These are phyloP conservation scores for Athene noctua DNA, from an alignment of 2,113 vertebrate genomes.

Conservation along the genomic window DNA sequence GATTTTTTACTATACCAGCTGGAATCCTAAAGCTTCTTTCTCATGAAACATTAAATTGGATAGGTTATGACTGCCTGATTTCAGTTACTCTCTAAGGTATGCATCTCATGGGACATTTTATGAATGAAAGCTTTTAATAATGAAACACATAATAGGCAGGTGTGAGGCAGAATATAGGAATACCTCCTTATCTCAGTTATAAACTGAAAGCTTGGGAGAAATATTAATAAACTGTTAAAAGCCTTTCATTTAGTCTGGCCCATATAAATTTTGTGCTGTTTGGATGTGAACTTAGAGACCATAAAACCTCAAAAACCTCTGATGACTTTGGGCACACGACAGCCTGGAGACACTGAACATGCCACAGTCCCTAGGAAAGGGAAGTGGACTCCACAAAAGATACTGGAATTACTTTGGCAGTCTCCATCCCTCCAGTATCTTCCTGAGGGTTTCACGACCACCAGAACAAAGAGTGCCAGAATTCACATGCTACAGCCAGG, in stretches of 20 bases:
- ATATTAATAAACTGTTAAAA: neutral
- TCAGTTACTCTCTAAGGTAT: conserved; percentile 17
- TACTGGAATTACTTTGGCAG: neutral
- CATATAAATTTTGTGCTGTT: neutral
- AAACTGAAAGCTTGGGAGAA: conserved; percentile 4
- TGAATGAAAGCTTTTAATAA: conserved; percentile 1
- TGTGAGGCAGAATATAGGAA: conserved; percentile 20
- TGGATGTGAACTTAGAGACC: neutral
- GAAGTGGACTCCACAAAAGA: neutral
- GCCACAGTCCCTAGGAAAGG: neutral
- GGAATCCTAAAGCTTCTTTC: conserved; percentile 25
- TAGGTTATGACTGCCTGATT: conserved; percentile 38
- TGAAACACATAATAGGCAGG: conserved; percentile 50
- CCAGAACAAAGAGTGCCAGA: neutral
- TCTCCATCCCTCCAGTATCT: neutral
- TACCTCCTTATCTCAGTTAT: neutral
- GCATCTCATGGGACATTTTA: conserved; percentile 4
- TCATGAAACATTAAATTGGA: conserved; percentile 19
- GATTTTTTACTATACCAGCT: conserved; percentile 31
- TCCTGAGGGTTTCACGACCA: neutral
- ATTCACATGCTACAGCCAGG: neutral
- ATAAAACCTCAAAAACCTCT: neutral
- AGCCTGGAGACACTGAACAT: neutral
- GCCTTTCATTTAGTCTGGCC: neutral
- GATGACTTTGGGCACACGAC: neutral